Conservation (phyloP, 2,888 invertebrate genomes). For the Agelastica alni region DNA sequence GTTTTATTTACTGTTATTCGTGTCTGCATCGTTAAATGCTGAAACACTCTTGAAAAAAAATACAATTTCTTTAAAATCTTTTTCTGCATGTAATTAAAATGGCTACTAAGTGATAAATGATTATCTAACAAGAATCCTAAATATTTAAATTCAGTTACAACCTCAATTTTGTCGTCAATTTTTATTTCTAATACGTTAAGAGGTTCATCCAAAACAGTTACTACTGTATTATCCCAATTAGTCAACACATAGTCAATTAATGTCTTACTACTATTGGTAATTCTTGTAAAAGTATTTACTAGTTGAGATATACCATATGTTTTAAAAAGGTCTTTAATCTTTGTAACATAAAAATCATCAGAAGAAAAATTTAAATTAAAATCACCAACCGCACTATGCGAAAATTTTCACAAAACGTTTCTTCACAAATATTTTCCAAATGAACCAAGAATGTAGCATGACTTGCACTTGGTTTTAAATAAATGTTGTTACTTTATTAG, state of each 20-base stretch:
- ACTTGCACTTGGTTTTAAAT: conserved; percentile 15
- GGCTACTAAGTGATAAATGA: too few relatives aligned
- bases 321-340: neutral
- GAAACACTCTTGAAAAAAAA: too few relatives aligned
- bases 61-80: too few relatives aligned
- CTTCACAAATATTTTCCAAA: conserved; percentile 18
- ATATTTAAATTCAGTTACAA: too few relatives aligned
- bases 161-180: too few relatives aligned
- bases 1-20: too few relatives aligned
- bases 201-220: conserved; percentile 1
- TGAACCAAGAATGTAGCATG: conserved; percentile 19
- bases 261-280: conserved; percentile 1
- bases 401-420: conserved; percentile 11
- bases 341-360: neutral
- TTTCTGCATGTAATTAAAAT: too few relatives aligned
- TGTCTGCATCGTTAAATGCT: too few relatives aligned
- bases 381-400: conserved; percentile 4
- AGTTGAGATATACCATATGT: conserved; percentile 1
- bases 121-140: too few relatives aligned
- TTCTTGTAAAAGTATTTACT: neutral
- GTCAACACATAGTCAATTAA: conserved; percentile 4
- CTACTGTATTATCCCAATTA: neutral
- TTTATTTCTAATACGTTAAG: too few relatives aligned
- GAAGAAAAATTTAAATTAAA: neutral
- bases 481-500: too few relatives aligned